Conservation (phyloP, 2,888 invertebrate genomes). For the Cantharis flavilabris region DNA sequence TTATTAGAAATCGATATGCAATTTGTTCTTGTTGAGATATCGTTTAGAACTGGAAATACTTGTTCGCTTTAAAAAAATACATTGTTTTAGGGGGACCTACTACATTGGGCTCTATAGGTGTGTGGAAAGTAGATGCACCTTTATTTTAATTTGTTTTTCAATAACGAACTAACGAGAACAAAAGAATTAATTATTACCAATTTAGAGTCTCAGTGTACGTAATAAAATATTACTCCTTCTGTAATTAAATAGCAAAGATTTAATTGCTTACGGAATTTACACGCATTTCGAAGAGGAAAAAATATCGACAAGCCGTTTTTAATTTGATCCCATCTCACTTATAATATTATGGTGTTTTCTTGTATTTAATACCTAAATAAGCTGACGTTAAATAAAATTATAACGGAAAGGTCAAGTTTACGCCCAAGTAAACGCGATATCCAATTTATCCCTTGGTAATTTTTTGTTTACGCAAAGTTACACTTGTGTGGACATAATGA, state of each 20-base stretch:
- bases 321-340: background rate
- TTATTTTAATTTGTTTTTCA: background rate
- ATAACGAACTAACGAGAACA: background rate
- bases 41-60: background rate
- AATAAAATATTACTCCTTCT: background rate
- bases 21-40: constrained; percentile 3
- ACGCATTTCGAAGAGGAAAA: background rate
- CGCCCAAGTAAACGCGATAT: constrained; percentile 18
- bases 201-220: background rate
- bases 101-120: background rate
- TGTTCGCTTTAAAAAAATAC: background rate
- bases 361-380: background rate
- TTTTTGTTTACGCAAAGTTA: constrained; percentile 23
- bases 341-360: background rate
- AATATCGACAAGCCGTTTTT: background rate
- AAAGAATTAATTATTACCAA: background rate
- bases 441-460: constrained; percentile 19
- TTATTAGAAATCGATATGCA: constrained; percentile 4
- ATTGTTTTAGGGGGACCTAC: background rate
- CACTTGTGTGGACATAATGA: constrained; percentile 20
- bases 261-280: background rate
- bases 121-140: background rate
- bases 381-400: background rate
- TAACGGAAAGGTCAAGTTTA: constrained; percentile 31
- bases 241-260: background rate